These are phyloP conservation scores for Cnemophilus loriae DNA, from an alignment of 2,113 vertebrate genomes.

Conservation along the genomic window DNA sequence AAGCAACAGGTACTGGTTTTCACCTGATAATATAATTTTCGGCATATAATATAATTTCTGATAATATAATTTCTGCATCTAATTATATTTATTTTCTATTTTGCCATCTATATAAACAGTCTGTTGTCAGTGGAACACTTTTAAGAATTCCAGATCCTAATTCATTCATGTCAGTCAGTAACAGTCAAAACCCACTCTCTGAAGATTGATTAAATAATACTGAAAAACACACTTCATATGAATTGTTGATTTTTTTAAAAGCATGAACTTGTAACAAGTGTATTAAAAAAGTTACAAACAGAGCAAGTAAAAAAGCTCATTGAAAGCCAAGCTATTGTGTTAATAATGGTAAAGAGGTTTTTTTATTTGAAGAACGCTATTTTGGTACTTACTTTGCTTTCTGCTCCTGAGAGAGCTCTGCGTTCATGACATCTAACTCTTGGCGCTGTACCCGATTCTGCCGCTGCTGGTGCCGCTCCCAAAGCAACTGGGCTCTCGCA, in stretches of 20 bases:
- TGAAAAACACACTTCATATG: neutral
- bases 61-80: neutral
- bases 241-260: neutral
- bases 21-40: neutral
- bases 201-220: neutral
- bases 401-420: conserved; percentile 71
- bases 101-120: neutral
- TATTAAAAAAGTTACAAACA: neutral
- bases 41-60: neutral
- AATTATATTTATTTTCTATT: neutral
- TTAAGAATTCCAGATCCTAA: neutral
- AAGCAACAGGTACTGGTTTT: neutral
- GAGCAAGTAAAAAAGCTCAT: neutral
- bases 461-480: conserved; percentile 71
- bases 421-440: conserved; percentile 74
- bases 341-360: neutral
- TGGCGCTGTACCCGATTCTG: conserved; percentile 59
- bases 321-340: neutral
- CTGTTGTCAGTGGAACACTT: neutral
- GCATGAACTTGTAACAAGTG: neutral
- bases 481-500: conserved; percentile 60
- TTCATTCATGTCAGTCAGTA: neutral
- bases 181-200: neutral
- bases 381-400: conserved; percentile 69
- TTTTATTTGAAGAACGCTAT: neutral